Evolutionary conservation across 1,140 invertebrate species (phyloP).

Genomic region (Laupala kohalensis): DNA sequence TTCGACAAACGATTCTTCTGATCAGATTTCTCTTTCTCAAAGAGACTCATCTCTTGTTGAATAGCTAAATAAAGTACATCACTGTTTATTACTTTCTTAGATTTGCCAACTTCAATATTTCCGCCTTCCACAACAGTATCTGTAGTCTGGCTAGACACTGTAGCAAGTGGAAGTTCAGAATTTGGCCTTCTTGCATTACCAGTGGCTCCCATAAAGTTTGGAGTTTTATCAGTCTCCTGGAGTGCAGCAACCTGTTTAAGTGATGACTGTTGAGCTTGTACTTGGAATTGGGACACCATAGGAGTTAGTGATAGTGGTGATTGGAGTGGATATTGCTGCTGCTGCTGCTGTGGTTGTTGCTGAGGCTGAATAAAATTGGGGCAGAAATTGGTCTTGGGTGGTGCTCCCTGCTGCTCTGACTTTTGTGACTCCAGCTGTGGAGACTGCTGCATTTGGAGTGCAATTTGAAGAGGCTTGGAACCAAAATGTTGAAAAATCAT

Average conservation of each 20-base stretch:
- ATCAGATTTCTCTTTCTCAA: slow-evolving; percentile 1
- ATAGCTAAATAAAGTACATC: slow-evolving; percentile 7
- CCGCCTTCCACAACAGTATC: not conserved
- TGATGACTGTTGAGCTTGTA: too few relatives aligned
- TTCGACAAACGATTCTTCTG: not conserved
- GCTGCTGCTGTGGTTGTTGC: not conserved
- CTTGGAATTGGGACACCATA: too few relatives aligned
- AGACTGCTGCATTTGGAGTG: not conserved
- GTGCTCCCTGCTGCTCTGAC: not conserved
- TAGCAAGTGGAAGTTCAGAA: too few relatives aligned
- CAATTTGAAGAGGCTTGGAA: too few relatives aligned
- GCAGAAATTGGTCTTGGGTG: not conserved
- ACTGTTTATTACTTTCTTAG: not conserved
- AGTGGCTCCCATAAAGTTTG: too few relatives aligned
- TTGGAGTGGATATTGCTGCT: too few relatives aligned
- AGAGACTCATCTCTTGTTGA: slow-evolving; percentile 5
- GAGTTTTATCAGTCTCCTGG: too few relatives aligned
- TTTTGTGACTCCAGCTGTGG: not conserved
- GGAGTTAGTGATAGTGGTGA: too few relatives aligned
- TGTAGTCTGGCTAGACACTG: too few relatives aligned
- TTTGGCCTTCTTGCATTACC: too few relatives aligned
- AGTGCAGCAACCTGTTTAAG: too few relatives aligned
- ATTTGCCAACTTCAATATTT: not conserved
- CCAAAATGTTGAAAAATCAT: too few relatives aligned
- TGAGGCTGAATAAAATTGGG: not conserved